Percentiles rank a stretch among this genome's conserved stretches.
phyloP scores from a whole-genome alignment of 2,797 vertebrate genomes.

The Otolemur crassicaudatus region DNA sequence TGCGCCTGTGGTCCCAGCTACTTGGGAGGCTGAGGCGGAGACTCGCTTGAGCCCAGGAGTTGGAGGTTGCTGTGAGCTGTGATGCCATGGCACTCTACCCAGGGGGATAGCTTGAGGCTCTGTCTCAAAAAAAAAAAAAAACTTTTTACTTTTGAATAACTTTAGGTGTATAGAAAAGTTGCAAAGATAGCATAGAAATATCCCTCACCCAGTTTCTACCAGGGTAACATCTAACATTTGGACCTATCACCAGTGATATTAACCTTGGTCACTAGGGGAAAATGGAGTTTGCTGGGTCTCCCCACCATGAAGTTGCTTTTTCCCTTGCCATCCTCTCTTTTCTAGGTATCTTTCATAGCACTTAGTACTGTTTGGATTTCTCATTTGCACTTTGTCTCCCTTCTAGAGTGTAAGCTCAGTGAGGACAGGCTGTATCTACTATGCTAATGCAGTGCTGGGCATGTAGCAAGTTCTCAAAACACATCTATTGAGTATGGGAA shows the following conservation, averaged over 20 bases:
- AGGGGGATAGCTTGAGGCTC: too few relatives aligned
- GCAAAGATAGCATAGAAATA: background rate
- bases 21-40: too few relatives aligned
- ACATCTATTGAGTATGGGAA: background rate
- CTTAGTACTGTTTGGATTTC: background rate
- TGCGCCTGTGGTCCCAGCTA: too few relatives aligned
- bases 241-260: background rate
- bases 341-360: background rate
- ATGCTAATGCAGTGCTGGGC: background rate
- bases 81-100: too few relatives aligned
- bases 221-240: background rate
- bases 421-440: background rate
- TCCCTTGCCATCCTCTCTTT: background rate
- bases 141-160: background rate
- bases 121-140: too few relatives aligned
- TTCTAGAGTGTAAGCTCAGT: background rate
- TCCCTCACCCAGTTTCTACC: background rate
- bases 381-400: background rate
- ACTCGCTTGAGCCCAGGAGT: too few relatives aligned
- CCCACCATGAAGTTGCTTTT: background rate
- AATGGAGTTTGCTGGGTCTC: background rate
- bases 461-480: background rate
- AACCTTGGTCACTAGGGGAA: background rate
- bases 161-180: conserved; percentile 14
- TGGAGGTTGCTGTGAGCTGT: too few relatives aligned